A percentile compares a stretch with the other conserved stretches of the same genome.
Conservation (phyloP, 2,888 invertebrate genomes). For the Seladonia tumulorum region DNA sequence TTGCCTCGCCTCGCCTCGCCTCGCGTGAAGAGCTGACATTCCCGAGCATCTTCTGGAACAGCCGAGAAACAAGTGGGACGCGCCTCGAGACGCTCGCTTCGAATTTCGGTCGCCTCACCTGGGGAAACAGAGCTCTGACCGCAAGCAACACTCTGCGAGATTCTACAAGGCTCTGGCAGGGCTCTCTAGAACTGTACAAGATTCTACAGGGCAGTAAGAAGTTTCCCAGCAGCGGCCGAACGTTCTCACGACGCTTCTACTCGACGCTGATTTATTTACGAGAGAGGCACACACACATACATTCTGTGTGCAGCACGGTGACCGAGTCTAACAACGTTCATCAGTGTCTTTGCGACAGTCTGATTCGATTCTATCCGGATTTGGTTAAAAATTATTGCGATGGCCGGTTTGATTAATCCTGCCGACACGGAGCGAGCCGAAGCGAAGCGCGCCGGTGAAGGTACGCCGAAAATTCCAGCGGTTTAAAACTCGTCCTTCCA, state of each 20-base stretch:
- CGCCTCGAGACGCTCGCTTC: slow-evolving; percentile 28
- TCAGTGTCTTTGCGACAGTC: neutral
- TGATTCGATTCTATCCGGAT: neutral
- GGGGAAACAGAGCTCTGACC: neutral
- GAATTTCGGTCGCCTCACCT: slow-evolving; percentile 24
- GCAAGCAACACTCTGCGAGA: neutral
- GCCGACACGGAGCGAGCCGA: neutral
- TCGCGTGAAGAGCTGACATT: slow-evolving; percentile 19
- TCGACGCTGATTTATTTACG: neutral
- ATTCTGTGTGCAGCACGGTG: slow-evolving; percentile 15
- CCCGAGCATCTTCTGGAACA: slow-evolving; percentile 44
- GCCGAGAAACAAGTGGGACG: slow-evolving; percentile 19
- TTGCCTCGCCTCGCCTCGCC: neutral
- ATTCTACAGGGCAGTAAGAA: neutral
- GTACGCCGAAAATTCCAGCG: slow-evolving; percentile 15
- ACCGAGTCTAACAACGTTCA: neutral
- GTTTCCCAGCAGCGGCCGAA: neutral
- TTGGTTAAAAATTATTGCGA: neutral
- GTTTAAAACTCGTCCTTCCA: neutral
- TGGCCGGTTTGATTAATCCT: slow-evolving; percentile 10
- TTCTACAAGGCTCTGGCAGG: too few species aligned
- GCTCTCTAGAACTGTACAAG: too few species aligned
- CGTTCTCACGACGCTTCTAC: neutral
- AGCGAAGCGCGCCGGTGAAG: neutral
- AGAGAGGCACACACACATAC: too few species aligned